Base-by-base conservation (phyloP, 2,113 vertebrate genomes). In the Hydrochoerus hydrochaeris region DNA sequence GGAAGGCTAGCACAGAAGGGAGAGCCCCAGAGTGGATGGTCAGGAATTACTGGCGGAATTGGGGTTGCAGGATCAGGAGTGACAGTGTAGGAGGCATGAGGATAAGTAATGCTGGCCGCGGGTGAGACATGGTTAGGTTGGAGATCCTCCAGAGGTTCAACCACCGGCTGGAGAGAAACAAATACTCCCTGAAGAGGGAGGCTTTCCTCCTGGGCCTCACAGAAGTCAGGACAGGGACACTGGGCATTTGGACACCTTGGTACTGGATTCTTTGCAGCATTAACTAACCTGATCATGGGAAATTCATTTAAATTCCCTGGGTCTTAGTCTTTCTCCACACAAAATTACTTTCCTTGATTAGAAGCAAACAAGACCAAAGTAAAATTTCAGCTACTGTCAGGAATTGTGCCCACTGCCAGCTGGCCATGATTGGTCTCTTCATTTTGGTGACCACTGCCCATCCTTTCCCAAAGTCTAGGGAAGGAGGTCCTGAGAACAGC, bases 21-120 rank as follows among this genome's bases (percentile, higher is more conserved):
- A 6, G n/a, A 30, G 16, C 10, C 57, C 13, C 22, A 41, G 38
- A 19, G 24, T 9, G 30, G 52, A 58, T 0, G 24, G 8, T 32
- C 62, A 38, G 35, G 35, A 24, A 73, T 46, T 12, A 69, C 57
- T 7, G 58, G 7, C 0, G 8, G n/a, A 60, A 41, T 28, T 0
- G 0, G 49, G 19, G 16, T 41, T 93, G 2, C 28, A 49, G 46
- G 26, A 52, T 44, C 38, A 0, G 87, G 14, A 41, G 30, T 11
- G 49, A 44, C 38, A 1, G 1, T 41, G 14, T 35, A 1, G 8
- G 26, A 69, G 41, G 7, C 3, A 0, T 12, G 57, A 73, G 38
- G 22, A 58, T 49, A 80, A 26, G 24, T 20, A 19, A 30, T 20
- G 60, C 49, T 81, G 57, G 41, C 28, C 49, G 22, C 14, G 52